Evolutionary conservation across 1,140 invertebrate species (phyloP).

Genomic region (Hypothenemus hampei): DNA sequence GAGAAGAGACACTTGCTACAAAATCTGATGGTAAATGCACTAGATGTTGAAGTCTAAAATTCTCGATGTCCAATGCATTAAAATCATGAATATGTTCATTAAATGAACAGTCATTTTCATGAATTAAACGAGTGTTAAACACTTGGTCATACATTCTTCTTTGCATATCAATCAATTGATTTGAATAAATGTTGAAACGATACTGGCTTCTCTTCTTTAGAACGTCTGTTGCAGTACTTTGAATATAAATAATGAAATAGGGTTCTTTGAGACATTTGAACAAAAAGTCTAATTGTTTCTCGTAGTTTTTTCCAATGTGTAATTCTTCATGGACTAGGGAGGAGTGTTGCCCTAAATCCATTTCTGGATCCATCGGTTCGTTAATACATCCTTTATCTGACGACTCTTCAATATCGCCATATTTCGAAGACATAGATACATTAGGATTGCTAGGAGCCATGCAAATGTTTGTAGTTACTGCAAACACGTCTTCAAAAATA

Average conservation of each 20-base stretch:
- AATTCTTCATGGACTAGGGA: not conserved
- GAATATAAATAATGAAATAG: conserved; percentile 51
- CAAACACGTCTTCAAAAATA: conserved; percentile 46
- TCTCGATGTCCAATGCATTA: conserved; percentile 15
- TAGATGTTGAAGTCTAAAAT: conserved; percentile 27
- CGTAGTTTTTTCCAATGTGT: conserved; percentile 32
- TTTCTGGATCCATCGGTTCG: not conserved
- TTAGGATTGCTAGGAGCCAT: conserved; percentile 13
- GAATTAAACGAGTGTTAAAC: conserved; percentile 13
- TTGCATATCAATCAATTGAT: conserved; percentile 34
- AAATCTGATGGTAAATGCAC: conserved; percentile 47
- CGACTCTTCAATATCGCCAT: conserved; percentile 19
- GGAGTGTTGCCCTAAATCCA: not conserved
- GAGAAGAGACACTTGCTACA: conserved; percentile 41
- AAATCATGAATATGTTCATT: conserved; percentile 27
- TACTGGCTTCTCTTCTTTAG: conserved; percentile 46
- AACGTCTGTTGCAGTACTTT: conserved; percentile 51
- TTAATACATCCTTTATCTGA: not conserved
- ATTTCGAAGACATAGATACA: conserved; percentile 29
- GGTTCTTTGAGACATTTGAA: conserved; percentile 42
- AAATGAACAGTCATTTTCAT: conserved; percentile 13
- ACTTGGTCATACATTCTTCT: conserved; percentile 14
- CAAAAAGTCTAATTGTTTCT: conserved; percentile 39
- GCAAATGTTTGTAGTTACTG: conserved; percentile 33
- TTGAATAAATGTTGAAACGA: conserved; percentile 46